phyloP scores from a whole-genome alignment of 2,888 invertebrate species.

The Thyatira batis region DNA sequence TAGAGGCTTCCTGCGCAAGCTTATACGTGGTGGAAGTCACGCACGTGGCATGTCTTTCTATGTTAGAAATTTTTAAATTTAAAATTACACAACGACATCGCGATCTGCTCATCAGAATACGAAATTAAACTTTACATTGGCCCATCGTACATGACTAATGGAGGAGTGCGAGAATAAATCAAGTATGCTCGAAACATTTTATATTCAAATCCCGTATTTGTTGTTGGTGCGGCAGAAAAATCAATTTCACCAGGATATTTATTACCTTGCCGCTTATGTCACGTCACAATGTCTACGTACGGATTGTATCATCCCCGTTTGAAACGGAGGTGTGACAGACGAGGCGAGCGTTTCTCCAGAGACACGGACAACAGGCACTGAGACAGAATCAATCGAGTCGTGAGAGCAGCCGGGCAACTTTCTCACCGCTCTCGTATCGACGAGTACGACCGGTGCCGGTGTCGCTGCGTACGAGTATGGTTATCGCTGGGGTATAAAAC shows the following conservation, averaged over 20 bases:
- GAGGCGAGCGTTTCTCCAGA: background rate
- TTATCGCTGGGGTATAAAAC: slow-evolving; percentile 29
- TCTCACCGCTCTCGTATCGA: slow-evolving; percentile 67
- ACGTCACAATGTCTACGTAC: background rate
- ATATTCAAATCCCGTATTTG: background rate
- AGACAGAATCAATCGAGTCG: slow-evolving; percentile 58
- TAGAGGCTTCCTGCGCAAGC: slow-evolving; percentile 3
- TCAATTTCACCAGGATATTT: background rate
- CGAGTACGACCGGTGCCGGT: slow-evolving; percentile 49
- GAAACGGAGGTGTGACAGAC: background rate
- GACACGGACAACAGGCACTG: background rate
- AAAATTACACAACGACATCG: background rate
- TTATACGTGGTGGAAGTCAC: slow-evolving; percentile 5
- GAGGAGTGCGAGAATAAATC: background rate
- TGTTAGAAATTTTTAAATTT: background rate
- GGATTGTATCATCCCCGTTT: background rate
- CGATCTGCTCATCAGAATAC: slow-evolving; percentile 5
- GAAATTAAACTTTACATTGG: background rate
- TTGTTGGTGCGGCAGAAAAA: background rate
- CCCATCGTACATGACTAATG: slow-evolving; percentile 3
- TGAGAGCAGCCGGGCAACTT: slow-evolving; percentile 74
- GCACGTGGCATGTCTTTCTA: background rate
- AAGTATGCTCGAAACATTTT: background rate
- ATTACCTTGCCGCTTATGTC: background rate
- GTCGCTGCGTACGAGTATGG: slow-evolving; percentile 41